A percentile compares a stretch with the other conserved stretches of the same genome.
phyloP scores from a whole-genome alignment of 2,888 invertebrate genomes.

The Philonicus albiceps region DNA sequence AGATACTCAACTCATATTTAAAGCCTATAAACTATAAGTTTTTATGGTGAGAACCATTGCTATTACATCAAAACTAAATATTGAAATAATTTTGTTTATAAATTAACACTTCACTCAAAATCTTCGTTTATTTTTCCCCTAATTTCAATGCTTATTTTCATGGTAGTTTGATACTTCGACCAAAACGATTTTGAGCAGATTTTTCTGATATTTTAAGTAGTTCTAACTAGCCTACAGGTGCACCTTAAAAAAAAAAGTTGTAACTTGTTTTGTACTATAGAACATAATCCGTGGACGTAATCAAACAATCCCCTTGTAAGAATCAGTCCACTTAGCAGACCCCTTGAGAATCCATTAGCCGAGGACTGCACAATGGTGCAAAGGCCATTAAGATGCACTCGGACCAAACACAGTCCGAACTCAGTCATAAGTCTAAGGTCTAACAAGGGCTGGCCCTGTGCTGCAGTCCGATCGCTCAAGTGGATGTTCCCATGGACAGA shows the following conservation, averaged over 20 bases:
- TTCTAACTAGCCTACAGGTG: background rate
- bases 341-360: conserved; percentile 42
- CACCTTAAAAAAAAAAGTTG: background rate
- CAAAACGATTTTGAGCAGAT: background rate
- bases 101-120: too few relatives aligned
- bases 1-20: too few relatives aligned
- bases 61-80: too few relatives aligned
- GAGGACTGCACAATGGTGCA: conserved; percentile 9
- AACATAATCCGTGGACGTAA: background rate
- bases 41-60: too few relatives aligned
- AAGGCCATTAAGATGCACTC: conserved; percentile 5
- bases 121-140: too few relatives aligned
- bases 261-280: background rate
- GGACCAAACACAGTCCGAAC: conserved; percentile 18
- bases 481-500: conserved; percentile 41
- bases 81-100: too few relatives aligned
- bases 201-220: background rate
- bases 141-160: too few relatives aligned
- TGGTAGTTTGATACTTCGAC: too few relatives aligned
- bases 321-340: conserved; percentile 18
- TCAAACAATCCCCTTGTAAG: background rate
- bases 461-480: conserved; percentile 37
- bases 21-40: too few relatives aligned
- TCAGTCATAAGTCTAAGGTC: background rate
- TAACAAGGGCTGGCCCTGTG: conserved; percentile 20